Evolutionary conservation across 2,113 vertebrate species (phyloP), one percentile per base, ranked within the genome.

Genomic region (Perccottus glenii): DNA sequence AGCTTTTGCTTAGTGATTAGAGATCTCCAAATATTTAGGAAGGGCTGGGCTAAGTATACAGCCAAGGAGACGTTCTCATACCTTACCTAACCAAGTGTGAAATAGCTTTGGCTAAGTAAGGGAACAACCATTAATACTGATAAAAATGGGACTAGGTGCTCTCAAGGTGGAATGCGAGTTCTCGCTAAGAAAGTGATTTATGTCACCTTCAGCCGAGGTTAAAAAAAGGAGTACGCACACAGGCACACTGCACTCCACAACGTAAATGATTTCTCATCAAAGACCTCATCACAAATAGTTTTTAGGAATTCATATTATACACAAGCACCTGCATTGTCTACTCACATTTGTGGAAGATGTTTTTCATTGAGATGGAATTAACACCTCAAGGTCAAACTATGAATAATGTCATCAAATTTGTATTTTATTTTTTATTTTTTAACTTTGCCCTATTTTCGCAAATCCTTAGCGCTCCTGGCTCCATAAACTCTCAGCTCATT

Each of bases 61-160:
- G 82, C 85, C 83, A 81, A 78, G 83, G 89, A 92, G 92, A 93
- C 85, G 74, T 87, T 89, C 90, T 91, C 86, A 89, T 90, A 87
- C 86, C 69, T 74, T 52, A 83, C 78, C 87, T 93, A 93, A 89
- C 93, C 91, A 93, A 91, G 90, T 93, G 93, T 93, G 91, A 93
- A 93, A 93, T 93, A 91, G 91, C 91, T 92, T 91, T 89, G 86
- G 90, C 90, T 91, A 92, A 91, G 90, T 92, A 91, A 88, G 87
- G 87, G 87, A 87, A 88, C 90, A 88, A 89, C 90, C 89, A 93
- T 93, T 93, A 93, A 93, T 93, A 91, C 90, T 93, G 88, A 93
- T 93, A 91, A 92, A 90, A 93, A 82, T 64, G 73, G 81, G 82
- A 84, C 83, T 85, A 90, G 87, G 86, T 90, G 82, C 80, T 89